Evolutionary conservation across 2,113 vertebrate genomes (phyloP), one percentile per base, ranked within the genome.

Genomic region (Siniperca knerii): DNA sequence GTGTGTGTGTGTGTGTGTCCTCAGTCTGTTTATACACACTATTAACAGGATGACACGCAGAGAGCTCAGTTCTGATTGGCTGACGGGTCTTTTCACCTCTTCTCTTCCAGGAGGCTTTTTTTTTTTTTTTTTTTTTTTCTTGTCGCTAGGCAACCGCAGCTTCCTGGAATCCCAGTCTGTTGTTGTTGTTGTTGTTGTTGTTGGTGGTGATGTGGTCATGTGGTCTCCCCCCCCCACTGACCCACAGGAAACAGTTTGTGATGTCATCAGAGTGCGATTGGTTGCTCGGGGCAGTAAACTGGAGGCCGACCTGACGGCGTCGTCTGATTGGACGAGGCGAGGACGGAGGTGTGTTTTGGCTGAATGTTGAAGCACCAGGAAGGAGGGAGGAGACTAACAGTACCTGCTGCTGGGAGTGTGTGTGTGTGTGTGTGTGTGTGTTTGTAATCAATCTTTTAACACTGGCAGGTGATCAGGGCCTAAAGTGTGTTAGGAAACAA

Each of bases 1-100:
- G 72, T 77, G 80, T 61, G 86, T 87, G 75, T 77, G 50, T 58
- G 82, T 72, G 80, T 82, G 85, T 77, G 84, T 90, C 77, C 60
- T 90, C 85, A 87, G 90, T 91, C 88, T 83, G 52, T 88, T 88
- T 94, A 87, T 94, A 92, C 90, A 94, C 89, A 90, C 77, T 94
- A 94, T 93, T 89, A 84, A 93, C 93, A 92, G 76, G 64, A 77
- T 72, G 74, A 84, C 62, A 33, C 25, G 23, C 75, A 76, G 82
- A 79, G 60, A 71, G 79, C 79, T 91, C 71, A 68, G 78, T 80
- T 89, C 87, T 89, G 86, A 91, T 92, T 88, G 86, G 92, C 65
- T 48, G 79, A 65, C 52, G n/a, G 71, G 61, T 79, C 70, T 62
- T 79, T 57, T 64, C 25, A 37, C 74, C 77, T 88, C 76, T 64